These are phyloP conservation scores for Chydorus sphaericus DNA, from an alignment of 2,888 invertebrate species.

Conservation along the genomic window DNA sequence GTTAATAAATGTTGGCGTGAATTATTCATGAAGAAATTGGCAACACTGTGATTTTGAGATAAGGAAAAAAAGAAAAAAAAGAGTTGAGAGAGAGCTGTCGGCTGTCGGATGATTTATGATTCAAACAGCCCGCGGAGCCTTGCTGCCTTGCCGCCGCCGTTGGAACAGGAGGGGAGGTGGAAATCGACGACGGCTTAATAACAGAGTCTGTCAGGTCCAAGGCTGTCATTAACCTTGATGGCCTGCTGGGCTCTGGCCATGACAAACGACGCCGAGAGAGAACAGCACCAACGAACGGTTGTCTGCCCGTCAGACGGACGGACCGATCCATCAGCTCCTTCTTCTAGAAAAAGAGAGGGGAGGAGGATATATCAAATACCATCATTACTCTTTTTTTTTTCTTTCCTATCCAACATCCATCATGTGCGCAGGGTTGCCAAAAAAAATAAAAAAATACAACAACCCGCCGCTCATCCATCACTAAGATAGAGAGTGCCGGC, in stretches of 20 bases:
- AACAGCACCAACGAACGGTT: not conserved
- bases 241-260: not conserved
- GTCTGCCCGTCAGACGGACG: not conserved
- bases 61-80: not conserved
- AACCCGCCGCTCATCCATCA: too few species aligned
- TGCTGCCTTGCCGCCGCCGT: too few species aligned
- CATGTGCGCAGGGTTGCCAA: too few species aligned
- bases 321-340: not conserved
- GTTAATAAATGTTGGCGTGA: not conserved
- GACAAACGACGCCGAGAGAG: not conserved
- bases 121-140: too few species aligned
- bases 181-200: slow-evolving; percentile 12
- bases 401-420: too few species aligned
- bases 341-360: not conserved
- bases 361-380: not conserved
- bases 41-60: too few species aligned
- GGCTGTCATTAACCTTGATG: slow-evolving; percentile 12
- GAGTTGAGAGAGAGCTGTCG: not conserved
- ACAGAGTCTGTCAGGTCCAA: slow-evolving; percentile 9
- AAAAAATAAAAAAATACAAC: too few species aligned
- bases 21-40: too few species aligned
- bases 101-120: not conserved
- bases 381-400: not conserved
- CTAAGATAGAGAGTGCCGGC: too few species aligned
- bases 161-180: not conserved